Conservation (phyloP, 1,140 invertebrate genomes). For the Brachionus manjavacas region DNA sequence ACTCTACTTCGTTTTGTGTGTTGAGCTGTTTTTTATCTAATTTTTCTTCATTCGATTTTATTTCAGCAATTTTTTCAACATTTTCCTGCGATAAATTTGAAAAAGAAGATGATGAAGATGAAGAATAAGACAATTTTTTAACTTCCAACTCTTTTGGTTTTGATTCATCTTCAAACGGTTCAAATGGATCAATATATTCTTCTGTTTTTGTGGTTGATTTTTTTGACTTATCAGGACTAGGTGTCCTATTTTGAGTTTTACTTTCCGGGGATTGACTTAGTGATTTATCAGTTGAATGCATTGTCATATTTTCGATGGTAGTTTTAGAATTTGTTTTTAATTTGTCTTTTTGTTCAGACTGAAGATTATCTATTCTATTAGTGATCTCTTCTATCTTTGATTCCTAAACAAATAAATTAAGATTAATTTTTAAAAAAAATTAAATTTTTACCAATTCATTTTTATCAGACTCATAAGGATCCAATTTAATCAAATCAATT, state of each 20-base stretch:
- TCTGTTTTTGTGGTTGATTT: background rate
- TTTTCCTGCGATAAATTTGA: background rate
- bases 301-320: background rate
- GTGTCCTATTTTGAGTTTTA: background rate
- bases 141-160: slow-evolving; percentile 12
- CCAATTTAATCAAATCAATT: background rate
- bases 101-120: slow-evolving; percentile 7
- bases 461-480: background rate
- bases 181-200: background rate
- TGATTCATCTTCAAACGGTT: background rate
- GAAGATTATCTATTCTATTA: background rate
- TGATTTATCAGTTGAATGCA: background rate
- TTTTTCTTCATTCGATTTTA: background rate
- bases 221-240: background rate
- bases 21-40: background rate
- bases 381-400: background rate
- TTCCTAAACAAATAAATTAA: background rate
- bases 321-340: background rate
- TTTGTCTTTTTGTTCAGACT: background rate
- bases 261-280: background rate
- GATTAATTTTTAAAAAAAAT: background rate
- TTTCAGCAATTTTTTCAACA: background rate
- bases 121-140: slow-evolving; percentile 8
- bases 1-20: background rate
- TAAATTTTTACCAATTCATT: slow-evolving; percentile 4